Base-by-base conservation (phyloP, 2,797 vertebrate species). In the Hippoglossus hippoglossus region DNA sequence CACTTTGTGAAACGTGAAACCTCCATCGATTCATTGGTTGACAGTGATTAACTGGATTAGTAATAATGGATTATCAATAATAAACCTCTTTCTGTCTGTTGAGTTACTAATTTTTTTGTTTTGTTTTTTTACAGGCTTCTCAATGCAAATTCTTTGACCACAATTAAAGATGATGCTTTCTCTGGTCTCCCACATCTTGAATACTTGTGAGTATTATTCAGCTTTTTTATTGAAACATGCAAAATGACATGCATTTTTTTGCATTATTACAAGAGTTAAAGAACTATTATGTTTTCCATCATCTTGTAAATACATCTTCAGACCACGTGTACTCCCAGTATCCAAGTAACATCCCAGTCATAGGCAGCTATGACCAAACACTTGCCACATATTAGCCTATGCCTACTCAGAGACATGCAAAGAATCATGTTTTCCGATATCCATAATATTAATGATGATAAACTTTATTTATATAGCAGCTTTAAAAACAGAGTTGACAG, bases 121-220 rank as follows among this genome's bases (percentile, higher is more conserved):
- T 57, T 11, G 2, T 53, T 71, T 16, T 19, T 64, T 58, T 24
- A 21, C 94, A 99, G 98, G 67, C 94, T 99, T 88, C 93, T 99
- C 79, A 99, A 97, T 95, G 96, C 97, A 75, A 99, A 99, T 90
- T 96, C 96, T 67, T 94, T 99, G 84, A 97, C 96, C 10, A 85
- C 94, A 85, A 98, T 99, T 88, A 95, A 95, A 81, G 97, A 99
- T 44, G 96, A 99, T 79, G 97, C 98, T 7, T 99, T 99, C 81
- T 95, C 96, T 77, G 98, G 97, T 34, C 96, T 99, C 70, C 97
- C 97, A 80, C 97, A 97, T 86, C 95, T 99, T 0, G 98, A 99
- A 81, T 99, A 99, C 93, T 89, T 99, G 98, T 99, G 91, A 98
- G 98, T 97, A 83, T 57, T 71, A 28, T 53, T 64, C 13, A 13